Evolutionary conservation across 1,140 invertebrate genomes (phyloP).

Genomic region (Megalonaias nervosa): DNA sequence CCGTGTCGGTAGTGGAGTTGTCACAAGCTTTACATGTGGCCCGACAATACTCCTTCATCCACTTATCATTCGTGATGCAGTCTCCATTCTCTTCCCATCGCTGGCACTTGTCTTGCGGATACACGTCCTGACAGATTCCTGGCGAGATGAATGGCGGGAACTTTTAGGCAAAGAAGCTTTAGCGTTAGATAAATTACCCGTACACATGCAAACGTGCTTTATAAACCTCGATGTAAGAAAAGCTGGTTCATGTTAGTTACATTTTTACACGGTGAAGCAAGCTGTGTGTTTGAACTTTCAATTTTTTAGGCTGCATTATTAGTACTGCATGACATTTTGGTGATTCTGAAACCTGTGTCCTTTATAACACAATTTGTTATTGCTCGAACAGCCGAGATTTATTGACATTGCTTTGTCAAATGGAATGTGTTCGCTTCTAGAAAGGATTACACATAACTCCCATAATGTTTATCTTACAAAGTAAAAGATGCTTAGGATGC

Average conservation of each 20-base stretch:
- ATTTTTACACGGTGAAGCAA: background rate
- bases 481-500: too few relatives aligned
- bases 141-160: background rate
- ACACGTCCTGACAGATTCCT: constrained; percentile 49
- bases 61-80: constrained; percentile 52
- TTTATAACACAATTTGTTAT: too few relatives aligned
- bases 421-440: too few relatives aligned
- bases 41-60: constrained; percentile 58
- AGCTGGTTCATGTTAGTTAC: background rate
- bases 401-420: too few relatives aligned
- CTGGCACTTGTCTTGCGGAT: constrained; percentile 40
- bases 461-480: too few relatives aligned
- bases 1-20: constrained; percentile 24
- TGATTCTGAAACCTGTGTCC: background rate
- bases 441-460: too few relatives aligned
- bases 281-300: background rate
- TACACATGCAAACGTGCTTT: background rate
- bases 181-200: background rate
- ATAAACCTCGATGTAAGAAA: background rate
- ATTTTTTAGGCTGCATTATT: background rate
- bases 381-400: too few relatives aligned
- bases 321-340: background rate
- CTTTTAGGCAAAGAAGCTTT: background rate
- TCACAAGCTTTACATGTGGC: constrained; percentile 51
- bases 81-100: constrained; percentile 52